phyloP scores from a whole-genome alignment of 1,140 invertebrate genomes.

The Cardiocondyla obscurior region DNA sequence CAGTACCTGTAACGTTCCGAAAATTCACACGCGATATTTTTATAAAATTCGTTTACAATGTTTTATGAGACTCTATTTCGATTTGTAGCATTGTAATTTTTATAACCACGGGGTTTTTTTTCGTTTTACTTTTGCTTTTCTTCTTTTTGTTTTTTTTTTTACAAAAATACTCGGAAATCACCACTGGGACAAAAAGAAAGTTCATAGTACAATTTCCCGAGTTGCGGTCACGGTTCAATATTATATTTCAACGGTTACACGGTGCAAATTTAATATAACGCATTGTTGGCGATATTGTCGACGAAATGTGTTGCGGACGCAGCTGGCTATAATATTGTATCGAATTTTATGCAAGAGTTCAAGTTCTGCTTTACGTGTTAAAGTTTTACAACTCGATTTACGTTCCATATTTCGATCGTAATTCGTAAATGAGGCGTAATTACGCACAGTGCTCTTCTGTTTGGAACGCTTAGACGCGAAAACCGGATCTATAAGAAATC shows the following conservation, averaged over 20 bases:
- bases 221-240: neutral
- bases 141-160: too few relatives aligned
- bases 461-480: neutral
- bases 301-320: neutral
- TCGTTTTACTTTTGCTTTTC: too few relatives aligned
- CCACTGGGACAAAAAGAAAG: neutral
- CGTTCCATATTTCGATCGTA: neutral
- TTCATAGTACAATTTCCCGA: constrained; percentile 3
- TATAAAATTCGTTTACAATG: constrained; percentile 7
- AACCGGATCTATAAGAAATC: constrained; percentile 28
- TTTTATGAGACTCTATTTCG: neutral
- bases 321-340: neutral
- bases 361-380: neutral
- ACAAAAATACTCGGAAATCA: constrained; percentile 1
- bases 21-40: neutral
- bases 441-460: neutral
- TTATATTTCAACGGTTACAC: neutral
- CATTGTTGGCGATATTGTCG: neutral
- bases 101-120: neutral
- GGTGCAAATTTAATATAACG: neutral
- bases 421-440: constrained; percentile 12
- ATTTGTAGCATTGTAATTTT: constrained; percentile 3
- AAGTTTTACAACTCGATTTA: constrained; percentile 15
- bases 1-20: neutral
- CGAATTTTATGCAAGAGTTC: constrained; percentile 4